These are phyloP conservation scores for Falco novaeseelandiae DNA, from an alignment of 2,797 vertebrate species.

Conservation along the genomic window DNA sequence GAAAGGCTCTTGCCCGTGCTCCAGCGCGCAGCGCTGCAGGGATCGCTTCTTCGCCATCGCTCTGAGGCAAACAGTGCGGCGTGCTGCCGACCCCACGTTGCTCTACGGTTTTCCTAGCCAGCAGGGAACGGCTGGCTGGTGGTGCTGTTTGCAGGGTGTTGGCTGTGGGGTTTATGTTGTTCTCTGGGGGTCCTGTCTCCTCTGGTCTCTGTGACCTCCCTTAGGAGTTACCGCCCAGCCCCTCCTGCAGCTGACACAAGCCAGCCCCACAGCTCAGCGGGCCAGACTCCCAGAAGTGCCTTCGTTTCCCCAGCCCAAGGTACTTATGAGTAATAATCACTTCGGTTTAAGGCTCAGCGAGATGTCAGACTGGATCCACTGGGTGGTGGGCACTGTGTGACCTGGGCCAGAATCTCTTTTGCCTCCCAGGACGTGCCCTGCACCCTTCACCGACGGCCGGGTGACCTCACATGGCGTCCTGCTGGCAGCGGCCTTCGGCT, in stretches of 20 bases:
- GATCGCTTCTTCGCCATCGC: fast-evolving
- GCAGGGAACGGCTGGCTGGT: neutral
- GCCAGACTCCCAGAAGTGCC: fast-evolving
- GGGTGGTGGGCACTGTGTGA: neutral
- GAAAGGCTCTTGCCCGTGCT: neutral
- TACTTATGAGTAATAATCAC: too few species aligned
- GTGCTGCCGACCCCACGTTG: fast-evolving
- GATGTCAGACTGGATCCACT: fast-evolving
- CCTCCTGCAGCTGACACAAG: fast-evolving
- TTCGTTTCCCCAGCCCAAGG: fast-evolving
- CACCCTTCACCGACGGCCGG: too few species aligned
- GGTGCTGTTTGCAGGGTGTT: neutral
- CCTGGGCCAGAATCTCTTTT: neutral
- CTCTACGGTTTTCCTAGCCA: fast-evolving
- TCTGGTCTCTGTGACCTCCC: neutral
- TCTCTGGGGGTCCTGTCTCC: neutral
- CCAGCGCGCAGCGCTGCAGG: neutral
- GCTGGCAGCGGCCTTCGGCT: neutral
- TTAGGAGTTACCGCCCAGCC: fast-evolving
- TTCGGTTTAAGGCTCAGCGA: fast-evolving
- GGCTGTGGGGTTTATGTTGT: fast-evolving
- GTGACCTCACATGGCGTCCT: too few species aligned
- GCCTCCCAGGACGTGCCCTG: neutral
- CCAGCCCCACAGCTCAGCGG: fast-evolving
- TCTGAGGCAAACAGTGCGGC: fast-evolving